Percentiles rank a stretch among this genome's conserved stretches.
Conservation (phyloP, 2,113 vertebrate genomes). For the Pterocles gutturalis region DNA sequence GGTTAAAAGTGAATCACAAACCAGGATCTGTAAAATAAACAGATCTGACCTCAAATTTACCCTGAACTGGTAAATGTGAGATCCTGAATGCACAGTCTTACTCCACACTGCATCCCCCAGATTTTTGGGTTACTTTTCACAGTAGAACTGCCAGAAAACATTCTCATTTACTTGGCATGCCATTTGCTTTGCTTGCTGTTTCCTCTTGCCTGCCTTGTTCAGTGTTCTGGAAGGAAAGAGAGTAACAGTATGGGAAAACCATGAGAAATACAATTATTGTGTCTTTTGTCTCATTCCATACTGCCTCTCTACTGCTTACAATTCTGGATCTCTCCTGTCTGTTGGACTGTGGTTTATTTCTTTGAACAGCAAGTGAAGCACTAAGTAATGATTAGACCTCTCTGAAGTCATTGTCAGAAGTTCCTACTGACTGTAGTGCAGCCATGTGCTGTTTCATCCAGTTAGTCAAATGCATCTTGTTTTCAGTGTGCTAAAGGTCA, state of each 20-base stretch:
- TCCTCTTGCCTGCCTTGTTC: neutral
- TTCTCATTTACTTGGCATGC: neutral
- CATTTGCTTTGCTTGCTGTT: neutral
- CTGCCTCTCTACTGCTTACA: neutral
- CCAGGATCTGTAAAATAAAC: neutral
- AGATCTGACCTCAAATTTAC: neutral
- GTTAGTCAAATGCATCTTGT: neutral
- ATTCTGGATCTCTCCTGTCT: neutral
- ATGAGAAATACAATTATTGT: neutral
- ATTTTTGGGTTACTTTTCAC: neutral
- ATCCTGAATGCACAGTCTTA: neutral
- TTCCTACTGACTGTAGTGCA: neutral
- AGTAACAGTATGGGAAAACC: neutral
- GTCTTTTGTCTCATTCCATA: neutral
- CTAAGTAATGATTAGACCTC: neutral
- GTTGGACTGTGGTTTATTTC: neutral
- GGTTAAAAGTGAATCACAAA: neutral
- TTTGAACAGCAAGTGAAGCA: neutral
- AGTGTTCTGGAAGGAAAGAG: neutral
- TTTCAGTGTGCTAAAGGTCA: neutral
- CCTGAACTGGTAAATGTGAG: neutral
- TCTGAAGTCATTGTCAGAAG: neutral
- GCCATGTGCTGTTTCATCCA: neutral
- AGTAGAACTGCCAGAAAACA: neutral
- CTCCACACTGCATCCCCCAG: rapidly evolving